A percentile compares a stretch with the other conserved stretches of the same genome.
Evolutionary conservation across 2,888 invertebrate species (phyloP).

Genomic region (Thera obeliscata): DNA sequence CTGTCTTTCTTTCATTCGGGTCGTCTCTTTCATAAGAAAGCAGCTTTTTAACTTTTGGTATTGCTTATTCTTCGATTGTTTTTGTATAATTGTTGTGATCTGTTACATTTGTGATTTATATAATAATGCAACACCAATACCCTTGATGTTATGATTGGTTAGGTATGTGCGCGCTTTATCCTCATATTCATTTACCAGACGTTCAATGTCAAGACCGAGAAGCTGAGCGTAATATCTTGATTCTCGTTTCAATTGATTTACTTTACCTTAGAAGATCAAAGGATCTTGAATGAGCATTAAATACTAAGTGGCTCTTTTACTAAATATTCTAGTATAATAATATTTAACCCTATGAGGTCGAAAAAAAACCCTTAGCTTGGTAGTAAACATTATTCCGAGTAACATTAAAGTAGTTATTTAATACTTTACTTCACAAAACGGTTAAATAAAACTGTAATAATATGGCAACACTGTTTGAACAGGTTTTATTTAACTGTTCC

Average conservation of each 20-base stretch:
- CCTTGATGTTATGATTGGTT: not conserved
- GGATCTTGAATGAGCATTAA: too few relatives aligned
- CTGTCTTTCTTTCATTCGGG: too few relatives aligned
- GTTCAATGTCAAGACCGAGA: not conserved
- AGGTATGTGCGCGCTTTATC: not conserved
- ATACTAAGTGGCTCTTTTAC: too few relatives aligned
- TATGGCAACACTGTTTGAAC: conserved; percentile 38
- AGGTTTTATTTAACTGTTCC: conserved; percentile 40
- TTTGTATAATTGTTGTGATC: not conserved
- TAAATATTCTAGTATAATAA: too few relatives aligned
- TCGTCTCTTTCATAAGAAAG: too few relatives aligned
- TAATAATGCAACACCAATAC: not conserved
- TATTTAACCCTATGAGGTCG: too few relatives aligned
- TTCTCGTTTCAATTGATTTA: not conserved
- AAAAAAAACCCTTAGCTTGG: too few relatives aligned
- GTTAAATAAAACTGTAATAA: not conserved
- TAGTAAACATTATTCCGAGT: too few relatives aligned
- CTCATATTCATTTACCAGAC: not conserved
- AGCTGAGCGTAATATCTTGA: not conserved
- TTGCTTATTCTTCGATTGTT: not conserved
- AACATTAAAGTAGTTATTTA: too few relatives aligned
- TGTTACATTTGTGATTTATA: not conserved
- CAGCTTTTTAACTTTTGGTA: too few relatives aligned
- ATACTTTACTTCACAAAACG: too few relatives aligned
- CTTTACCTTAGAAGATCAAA: too few relatives aligned